These are phyloP conservation scores for Mimumesa dahlbomi DNA, from an alignment of 2,888 invertebrate genomes.

Conservation along the genomic window DNA sequence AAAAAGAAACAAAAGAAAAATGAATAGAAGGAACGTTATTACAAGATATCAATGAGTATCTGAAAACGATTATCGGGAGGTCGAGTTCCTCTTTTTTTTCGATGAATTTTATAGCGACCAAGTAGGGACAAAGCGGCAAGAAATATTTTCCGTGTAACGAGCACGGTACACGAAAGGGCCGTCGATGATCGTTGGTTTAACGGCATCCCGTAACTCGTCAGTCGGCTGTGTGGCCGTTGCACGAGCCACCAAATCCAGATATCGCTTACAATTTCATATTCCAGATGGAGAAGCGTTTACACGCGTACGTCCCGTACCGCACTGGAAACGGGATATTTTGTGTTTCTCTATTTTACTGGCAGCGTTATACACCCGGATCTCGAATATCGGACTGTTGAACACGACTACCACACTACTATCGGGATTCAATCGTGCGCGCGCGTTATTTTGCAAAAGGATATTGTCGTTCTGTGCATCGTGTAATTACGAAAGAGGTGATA, in stretches of 20 bases:
- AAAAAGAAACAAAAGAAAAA: too few species aligned
- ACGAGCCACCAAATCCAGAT: background rate
- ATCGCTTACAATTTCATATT: constrained; percentile 4
- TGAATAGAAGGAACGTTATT: too few species aligned
- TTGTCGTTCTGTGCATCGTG: constrained; percentile 27
- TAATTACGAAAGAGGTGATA: constrained; percentile 10
- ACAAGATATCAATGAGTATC: too few species aligned
- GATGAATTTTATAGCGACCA: too few species aligned
- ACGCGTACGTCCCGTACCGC: background rate
- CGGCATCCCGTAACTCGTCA: too few species aligned
- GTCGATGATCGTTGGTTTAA: too few species aligned
- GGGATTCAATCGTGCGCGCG: constrained; percentile 37
- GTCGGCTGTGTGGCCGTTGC: background rate
- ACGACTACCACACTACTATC: constrained; percentile 32
- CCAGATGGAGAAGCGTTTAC: constrained; percentile 7
- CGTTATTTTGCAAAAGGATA: constrained; percentile 1
- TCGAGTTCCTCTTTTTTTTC: too few species aligned
- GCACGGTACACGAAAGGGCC: too few species aligned
- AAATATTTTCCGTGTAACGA: too few species aligned
- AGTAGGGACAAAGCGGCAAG: too few species aligned
- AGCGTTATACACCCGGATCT: too few species aligned
- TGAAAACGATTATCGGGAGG: too few species aligned
- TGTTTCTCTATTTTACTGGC: constrained; percentile 21
- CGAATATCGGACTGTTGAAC: constrained; percentile 12
- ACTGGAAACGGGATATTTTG: constrained; percentile 11